phyloP scores from a whole-genome alignment of 1,140 invertebrate genomes.

The Macrosteles quadrilineatus region DNA sequence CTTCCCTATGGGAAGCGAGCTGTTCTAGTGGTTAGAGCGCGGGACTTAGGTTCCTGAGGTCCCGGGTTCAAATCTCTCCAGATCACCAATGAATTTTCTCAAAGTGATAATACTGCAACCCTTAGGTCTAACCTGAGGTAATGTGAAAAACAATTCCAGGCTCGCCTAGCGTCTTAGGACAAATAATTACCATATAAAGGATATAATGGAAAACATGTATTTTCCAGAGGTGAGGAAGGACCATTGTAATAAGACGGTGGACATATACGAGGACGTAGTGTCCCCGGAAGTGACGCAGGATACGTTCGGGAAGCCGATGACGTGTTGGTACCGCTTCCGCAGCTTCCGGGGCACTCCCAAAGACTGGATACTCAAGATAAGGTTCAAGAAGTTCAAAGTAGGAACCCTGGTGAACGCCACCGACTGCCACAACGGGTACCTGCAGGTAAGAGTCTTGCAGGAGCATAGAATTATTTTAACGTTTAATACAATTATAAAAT shows the following conservation, averaged over 20 bases:
- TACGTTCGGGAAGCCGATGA: slow-evolving; percentile 79
- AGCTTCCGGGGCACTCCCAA: slow-evolving; percentile 78
- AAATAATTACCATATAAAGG: too few species aligned
- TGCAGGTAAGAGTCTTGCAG: slow-evolving; percentile 73
- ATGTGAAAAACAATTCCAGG: too few species aligned
- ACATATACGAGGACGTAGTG: slow-evolving; percentile 87
- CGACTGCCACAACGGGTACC: slow-evolving; percentile 79
- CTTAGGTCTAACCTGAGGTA: too few species aligned
- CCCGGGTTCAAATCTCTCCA: too few species aligned
- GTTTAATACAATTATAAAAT: too few species aligned
- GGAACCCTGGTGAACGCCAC: slow-evolving; percentile 83
- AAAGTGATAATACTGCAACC: too few species aligned
- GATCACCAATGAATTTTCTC: too few species aligned
- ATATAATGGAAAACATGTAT: too few species aligned
- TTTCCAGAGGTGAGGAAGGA: slow-evolving; percentile 64
- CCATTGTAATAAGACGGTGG: slow-evolving; percentile 90
- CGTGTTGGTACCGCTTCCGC: slow-evolving; percentile 86
- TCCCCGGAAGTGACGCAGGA: slow-evolving; percentile 80
- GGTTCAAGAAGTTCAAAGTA: slow-evolving; percentile 92
- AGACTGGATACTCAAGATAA: slow-evolving; percentile 85
- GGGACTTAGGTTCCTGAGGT: too few species aligned
- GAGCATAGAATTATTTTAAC: neutral
- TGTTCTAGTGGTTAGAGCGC: too few species aligned
- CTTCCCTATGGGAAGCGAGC: too few species aligned
- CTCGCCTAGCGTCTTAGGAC: too few species aligned